Conservation (phyloP, 2,797 vertebrate species). For the Spheniscus humboldti region DNA sequence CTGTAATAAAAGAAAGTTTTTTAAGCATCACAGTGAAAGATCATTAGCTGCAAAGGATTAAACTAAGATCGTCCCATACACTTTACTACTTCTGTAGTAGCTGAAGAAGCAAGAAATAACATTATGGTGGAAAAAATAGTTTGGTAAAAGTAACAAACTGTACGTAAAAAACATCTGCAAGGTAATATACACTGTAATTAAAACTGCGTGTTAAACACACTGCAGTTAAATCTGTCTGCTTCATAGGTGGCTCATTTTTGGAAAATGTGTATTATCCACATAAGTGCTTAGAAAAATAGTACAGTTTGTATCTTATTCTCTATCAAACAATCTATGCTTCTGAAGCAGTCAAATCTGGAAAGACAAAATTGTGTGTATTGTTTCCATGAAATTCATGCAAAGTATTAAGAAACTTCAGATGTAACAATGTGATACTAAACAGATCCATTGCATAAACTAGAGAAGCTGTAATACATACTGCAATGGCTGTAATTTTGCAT, state of each 20-base stretch:
- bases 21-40: background rate
- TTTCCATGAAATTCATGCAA: constrained; percentile 65
- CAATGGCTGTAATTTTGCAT: background rate
- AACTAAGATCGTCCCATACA: background rate
- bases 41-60: background rate
- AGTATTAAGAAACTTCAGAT: constrained; percentile 20
- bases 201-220: background rate
- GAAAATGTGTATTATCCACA: background rate
- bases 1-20: background rate
- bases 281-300: background rate
- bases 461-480: background rate
- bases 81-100: background rate
- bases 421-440: background rate
- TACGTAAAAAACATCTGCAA: background rate
- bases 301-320: background rate
- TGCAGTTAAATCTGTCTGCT: background rate
- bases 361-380: background rate
- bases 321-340: background rate
- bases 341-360: background rate
- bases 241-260: background rate
- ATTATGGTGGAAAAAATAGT: background rate
- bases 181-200: background rate
- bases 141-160: background rate
- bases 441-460: background rate
- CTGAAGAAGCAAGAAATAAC: background rate